Base-by-base conservation (phyloP, 2,888 invertebrate species). In the Poecilus cupreus region DNA sequence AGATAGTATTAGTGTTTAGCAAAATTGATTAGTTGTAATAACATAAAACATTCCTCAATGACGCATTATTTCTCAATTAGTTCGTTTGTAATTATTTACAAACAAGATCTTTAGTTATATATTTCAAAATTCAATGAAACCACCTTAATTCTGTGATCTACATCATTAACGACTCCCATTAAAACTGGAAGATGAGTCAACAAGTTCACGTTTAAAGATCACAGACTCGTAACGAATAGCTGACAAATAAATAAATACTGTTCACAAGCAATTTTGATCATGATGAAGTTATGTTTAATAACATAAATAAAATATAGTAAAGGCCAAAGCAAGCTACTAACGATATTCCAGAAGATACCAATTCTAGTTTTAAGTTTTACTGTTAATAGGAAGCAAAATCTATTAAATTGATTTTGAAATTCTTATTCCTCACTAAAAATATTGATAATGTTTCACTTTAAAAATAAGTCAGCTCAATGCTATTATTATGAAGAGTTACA, bases 181-280 rank as follows among this genome's bases (percentile, higher is more conserved):
- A 89, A 89, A 90, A 90, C 90, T 89, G 89, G 89, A 89, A 90
- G 84, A 86, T 87, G 32, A 88, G 85, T 84, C 84, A 84, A 84
- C 82, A 80, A 83, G 78, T 83, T 83, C 82, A 83, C 84, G 85
- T 84, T 84, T 20, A 51, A 32, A 60, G 72, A 80, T 80, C 72
- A 80, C 80, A 82, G 80, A 82, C 26, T 64, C 57, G 32, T 74
- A 70, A 78, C 54, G 46, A 82, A 70, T 57, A 24, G 79, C 78
- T 78, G 78, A 78, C 64, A 64, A 77, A 77, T 43, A 43, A 75
- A 46, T 49, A 74, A 54, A 54, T 54, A 54, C 22, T 43, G 20
- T 51, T 51, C 16, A n/a, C n/a, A 70, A 82, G 57, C 75, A 54
- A 75, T 54, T 72, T 72, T 20, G 37, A 51, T 51, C 11, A 75